These are phyloP conservation scores for Physeter macrocephalus DNA, from an alignment of 2,113 vertebrate species.

Conservation along the genomic window DNA sequence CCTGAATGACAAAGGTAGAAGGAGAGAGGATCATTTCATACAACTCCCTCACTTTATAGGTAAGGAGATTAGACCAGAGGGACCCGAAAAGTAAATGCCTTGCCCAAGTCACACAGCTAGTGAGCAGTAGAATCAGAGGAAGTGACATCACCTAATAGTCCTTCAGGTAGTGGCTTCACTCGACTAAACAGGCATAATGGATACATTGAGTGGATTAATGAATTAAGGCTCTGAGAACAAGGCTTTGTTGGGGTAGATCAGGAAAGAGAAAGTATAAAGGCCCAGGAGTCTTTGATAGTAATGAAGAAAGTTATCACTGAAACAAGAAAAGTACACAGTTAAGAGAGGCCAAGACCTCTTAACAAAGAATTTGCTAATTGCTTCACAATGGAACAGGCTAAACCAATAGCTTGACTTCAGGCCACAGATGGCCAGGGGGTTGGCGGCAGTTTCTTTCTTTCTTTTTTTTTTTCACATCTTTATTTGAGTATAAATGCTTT, in stretches of 20 bases:
- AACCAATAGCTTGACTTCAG: not conserved
- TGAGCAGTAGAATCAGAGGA: not conserved
- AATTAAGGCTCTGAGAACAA: not conserved
- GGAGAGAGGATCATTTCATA: not conserved
- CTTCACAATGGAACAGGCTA: not conserved
- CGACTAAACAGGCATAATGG: fast-evolving
- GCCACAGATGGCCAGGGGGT: not conserved
- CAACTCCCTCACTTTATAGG: not conserved
- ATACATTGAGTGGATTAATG: not conserved
- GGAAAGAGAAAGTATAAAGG: not conserved
- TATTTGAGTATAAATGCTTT: too few relatives aligned
- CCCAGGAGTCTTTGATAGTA: not conserved
- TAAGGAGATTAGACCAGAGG: not conserved
- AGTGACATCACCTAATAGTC: not conserved
- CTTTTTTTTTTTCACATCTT: too few relatives aligned
- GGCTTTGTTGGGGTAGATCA: not conserved
- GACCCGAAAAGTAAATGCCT: not conserved
- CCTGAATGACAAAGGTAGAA: not conserved
- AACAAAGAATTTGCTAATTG: not conserved
- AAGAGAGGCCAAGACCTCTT: not conserved
- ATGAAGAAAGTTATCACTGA: not conserved
- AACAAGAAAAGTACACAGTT: not conserved
- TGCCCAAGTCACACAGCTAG: not conserved
- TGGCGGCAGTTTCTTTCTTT: too few relatives aligned
- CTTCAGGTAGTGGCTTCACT: not conserved